These are phyloP conservation scores for Amazona ochrocephala DNA, from an alignment of 2,797 vertebrate genomes.

Conservation along the genomic window DNA sequence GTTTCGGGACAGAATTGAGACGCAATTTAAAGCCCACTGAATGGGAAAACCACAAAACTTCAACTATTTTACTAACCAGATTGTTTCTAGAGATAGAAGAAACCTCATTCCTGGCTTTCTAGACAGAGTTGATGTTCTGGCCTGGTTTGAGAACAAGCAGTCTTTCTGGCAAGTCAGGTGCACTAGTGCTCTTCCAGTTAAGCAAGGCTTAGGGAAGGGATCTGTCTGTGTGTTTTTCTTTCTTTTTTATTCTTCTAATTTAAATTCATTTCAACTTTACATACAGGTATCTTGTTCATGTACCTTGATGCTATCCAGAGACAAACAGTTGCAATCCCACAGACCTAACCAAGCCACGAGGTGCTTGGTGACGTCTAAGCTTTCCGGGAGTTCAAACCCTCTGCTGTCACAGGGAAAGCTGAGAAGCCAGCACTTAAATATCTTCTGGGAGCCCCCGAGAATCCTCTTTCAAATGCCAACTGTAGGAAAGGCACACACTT, in stretches of 20 bases:
- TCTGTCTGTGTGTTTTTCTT: not conserved
- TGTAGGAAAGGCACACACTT: not conserved
- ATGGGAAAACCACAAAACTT: not conserved
- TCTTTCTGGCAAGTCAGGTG: not conserved
- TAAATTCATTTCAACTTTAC: not conserved
- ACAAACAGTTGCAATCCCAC: not conserved
- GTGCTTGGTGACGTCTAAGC: not conserved
- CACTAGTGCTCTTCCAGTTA: fast-evolving
- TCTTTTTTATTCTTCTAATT: not conserved
- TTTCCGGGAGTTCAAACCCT: not conserved
- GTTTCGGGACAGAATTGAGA: not conserved
- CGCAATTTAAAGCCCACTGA: not conserved
- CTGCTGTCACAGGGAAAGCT: not conserved
- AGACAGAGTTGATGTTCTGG: not conserved
- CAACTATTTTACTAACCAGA: not conserved
- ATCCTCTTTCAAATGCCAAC: not conserved
- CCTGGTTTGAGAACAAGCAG: not conserved
- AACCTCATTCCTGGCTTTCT: not conserved
- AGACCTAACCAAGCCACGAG: not conserved
- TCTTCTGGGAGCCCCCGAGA: not conserved
- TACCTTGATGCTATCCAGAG: not conserved
- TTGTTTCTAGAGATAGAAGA: not conserved
- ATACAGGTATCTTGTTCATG: fast-evolving
- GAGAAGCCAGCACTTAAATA: not conserved
- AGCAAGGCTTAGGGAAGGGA: not conserved